Evolutionary conservation across 2,113 vertebrate genomes (phyloP).

Genomic region (Raphicerus campestris): DNA sequence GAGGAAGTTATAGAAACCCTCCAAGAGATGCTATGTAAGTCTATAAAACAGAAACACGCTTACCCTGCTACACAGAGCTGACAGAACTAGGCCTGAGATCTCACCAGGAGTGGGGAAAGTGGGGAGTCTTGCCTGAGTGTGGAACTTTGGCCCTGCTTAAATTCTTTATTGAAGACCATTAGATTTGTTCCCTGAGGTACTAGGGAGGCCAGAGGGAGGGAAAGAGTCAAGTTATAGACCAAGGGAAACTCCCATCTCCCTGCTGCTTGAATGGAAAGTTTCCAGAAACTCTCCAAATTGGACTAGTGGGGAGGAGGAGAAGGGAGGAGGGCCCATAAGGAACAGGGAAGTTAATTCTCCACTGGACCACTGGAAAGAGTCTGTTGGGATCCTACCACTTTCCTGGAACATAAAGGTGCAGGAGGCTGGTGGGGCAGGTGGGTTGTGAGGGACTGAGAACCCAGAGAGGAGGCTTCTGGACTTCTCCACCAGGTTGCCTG

Average conservation of each 20-base stretch:
- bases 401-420: neutral
- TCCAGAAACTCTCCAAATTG: constrained; percentile 28
- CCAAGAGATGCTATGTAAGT: neutral
- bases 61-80: neutral
- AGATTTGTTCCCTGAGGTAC: neutral
- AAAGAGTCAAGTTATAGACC: neutral
- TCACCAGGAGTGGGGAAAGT: neutral
- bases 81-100: neutral
- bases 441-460: neutral
- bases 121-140: neutral
- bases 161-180: constrained; percentile 7
- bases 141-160: neutral
- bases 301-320: neutral
- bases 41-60: neutral
- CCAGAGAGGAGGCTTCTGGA: neutral
- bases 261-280: neutral
- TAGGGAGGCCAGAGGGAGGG: neutral
- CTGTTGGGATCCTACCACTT: neutral
- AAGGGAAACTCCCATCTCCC: neutral
- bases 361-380: neutral
- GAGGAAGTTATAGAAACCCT: neutral
- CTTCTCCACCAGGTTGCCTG: neutral
- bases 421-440: neutral
- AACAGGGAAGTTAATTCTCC: neutral
- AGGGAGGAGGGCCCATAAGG: neutral